Evolutionary conservation across 2,888 invertebrate genomes (phyloP), one percentile per base, ranked within the genome.

Genomic region (Macrosiphum euphorbiae): DNA sequence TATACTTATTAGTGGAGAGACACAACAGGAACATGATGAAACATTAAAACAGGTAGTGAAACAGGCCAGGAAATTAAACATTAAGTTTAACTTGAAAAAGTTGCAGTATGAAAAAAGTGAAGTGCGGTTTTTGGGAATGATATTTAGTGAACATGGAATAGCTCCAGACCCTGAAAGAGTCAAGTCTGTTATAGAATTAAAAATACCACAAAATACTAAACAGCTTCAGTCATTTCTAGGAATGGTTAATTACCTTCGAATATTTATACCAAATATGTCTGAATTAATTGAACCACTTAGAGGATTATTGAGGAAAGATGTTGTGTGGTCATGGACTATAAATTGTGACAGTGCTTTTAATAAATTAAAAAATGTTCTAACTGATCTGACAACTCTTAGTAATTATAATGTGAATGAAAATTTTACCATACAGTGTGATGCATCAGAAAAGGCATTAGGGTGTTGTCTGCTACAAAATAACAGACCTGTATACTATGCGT

Each of bases 401-500:
- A 87, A 87, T 87, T 87, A 88, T 35, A 88, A 88, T 41, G 41
- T 24, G 35, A 41, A 88, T 10, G 88, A 88, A 16, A 58, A 58
- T 16, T 88, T 88, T 88, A 41, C 58, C 0, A 55, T 88, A 58
- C 88, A 88, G 26, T 55, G 58, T 58, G 88, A 88, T 47, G 58
- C 87, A 35, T 88, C 88, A 28, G 52, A 35, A n/a, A 88, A 88
- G 13, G 88, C 88, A 16, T n/a, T 88, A 26, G 88, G 88, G 28
- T 88, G 52, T 7, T 88, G 88, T 88, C 52, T 88, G 2, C 50
- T 88, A 50, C 88, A 88, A 35, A 88, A 88, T 52, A 88, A 52
- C 24, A 52, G 94, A 61, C 94, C 95, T 3, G 94, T 95, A 41
- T 90, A 91, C 47, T 95, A 91, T 92, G 95, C 94, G 3, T 95